These are phyloP conservation scores for Nowickia ferox DNA, from an alignment of 2,888 invertebrate species.

Conservation along the genomic window DNA sequence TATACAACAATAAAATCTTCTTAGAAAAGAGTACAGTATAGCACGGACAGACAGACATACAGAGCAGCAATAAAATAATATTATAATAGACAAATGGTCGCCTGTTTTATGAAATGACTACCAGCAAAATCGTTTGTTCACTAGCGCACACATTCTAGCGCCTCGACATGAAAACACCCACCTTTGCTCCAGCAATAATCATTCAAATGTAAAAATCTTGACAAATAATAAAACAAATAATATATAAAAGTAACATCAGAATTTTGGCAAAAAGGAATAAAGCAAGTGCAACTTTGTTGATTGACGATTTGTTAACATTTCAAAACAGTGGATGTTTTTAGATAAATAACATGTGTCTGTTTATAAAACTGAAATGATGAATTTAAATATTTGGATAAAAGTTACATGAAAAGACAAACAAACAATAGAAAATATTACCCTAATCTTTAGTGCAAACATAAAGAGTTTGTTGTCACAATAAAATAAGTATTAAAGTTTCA, in stretches of 20 bases:
- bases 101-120: constrained; percentile 20
- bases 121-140: neutral
- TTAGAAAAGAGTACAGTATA: constrained; percentile 1
- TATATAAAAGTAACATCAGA: constrained; percentile 8
- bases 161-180: neutral
- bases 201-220: constrained; percentile 46
- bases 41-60: neutral
- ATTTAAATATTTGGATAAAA: neutral
- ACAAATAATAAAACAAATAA: constrained; percentile 43
- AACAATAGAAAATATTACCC: neutral
- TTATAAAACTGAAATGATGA: neutral
- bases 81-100: constrained; percentile 35
- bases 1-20: neutral
- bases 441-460: too few relatives aligned
- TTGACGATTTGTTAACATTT: constrained; percentile 68
- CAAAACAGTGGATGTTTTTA: constrained; percentile 31
- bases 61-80: constrained; percentile 1
- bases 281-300: constrained; percentile 67
- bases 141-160: neutral
- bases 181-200: neutral
- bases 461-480: too few relatives aligned
- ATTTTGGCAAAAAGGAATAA: constrained; percentile 5
- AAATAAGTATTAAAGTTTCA: too few relatives aligned
- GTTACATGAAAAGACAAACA: neutral
- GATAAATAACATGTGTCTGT: constrained; percentile 23